A percentile compares a stretch with the other conserved stretches of the same genome.
These are phyloP conservation scores for Enteromius viviparus DNA, from an alignment of 2,797 vertebrate genomes.

Conservation along the genomic window DNA sequence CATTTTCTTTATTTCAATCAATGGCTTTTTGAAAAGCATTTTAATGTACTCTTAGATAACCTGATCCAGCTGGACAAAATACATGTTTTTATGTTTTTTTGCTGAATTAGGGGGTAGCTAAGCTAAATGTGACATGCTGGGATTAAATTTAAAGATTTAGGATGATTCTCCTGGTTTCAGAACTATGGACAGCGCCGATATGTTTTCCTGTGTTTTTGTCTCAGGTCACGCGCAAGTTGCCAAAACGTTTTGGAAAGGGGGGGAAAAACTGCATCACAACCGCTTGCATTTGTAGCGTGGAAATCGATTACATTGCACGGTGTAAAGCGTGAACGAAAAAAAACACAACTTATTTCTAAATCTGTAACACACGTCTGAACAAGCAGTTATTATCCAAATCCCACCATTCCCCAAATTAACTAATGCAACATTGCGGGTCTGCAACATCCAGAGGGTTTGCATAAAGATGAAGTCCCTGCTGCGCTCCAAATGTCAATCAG, in stretches of 20 bases:
- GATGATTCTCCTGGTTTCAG: constrained; percentile 16
- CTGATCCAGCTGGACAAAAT: background rate
- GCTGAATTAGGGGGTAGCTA: too few species aligned
- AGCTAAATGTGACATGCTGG: background rate
- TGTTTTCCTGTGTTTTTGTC: background rate
- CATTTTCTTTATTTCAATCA: background rate
- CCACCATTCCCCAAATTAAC: background rate
- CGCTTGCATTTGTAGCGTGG: background rate
- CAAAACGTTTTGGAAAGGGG: background rate
- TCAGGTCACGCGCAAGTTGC: background rate
- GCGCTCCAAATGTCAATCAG: constrained; percentile 38
- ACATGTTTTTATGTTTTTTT: background rate
- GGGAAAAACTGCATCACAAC: background rate
- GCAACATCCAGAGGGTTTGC: background rate
- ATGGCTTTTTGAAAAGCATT: background rate
- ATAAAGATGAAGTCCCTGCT: constrained; percentile 34
- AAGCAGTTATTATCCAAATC: background rate
- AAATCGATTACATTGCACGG: background rate
- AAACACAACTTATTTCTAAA: background rate
- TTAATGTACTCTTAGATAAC: background rate
- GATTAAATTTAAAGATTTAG: background rate
- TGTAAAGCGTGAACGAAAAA: background rate
- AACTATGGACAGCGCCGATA: constrained; percentile 34
- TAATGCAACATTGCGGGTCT: background rate
- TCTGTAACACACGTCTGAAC: background rate